These are phyloP conservation scores for Mystacides longicornis DNA, from an alignment of 2,888 invertebrate species.

Conservation along the genomic window DNA sequence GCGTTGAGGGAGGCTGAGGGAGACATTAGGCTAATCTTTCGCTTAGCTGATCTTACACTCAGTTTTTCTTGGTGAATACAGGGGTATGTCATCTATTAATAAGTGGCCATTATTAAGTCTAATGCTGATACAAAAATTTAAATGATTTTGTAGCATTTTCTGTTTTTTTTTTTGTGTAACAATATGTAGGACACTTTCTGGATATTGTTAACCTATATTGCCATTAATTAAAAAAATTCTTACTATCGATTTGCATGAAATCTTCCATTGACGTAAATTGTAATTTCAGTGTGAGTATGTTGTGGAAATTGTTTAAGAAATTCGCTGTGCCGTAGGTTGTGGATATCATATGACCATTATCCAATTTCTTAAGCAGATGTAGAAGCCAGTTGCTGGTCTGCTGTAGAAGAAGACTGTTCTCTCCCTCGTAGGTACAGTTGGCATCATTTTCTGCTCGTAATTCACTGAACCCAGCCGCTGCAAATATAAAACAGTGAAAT, in stretches of 20 bases:
- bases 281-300: constrained; percentile 36
- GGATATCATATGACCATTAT: constrained; percentile 36
- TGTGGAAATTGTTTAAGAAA: constrained; percentile 53
- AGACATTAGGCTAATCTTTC: too few species aligned
- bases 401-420: constrained; percentile 82
- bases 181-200: too few species aligned
- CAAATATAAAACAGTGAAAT: too few species aligned
- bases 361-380: constrained; percentile 47
- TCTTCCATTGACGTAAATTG: constrained; percentile 41
- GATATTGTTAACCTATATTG: too few species aligned
- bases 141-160: not conserved
- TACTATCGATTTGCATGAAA: constrained; percentile 48
- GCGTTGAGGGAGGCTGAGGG: too few species aligned
- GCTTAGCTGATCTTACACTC: too few species aligned
- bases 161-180: too few species aligned
- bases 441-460: constrained; percentile 77
- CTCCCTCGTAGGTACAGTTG: constrained; percentile 85
- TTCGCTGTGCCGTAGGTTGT: constrained; percentile 59
- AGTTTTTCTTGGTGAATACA: too few species aligned
- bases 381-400: constrained; percentile 83
- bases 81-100: too few species aligned
- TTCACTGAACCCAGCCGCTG: constrained; percentile 67
- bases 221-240: too few species aligned
- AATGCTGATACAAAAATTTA: too few species aligned
- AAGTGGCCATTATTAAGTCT: too few species aligned